These are phyloP conservation scores for Brachirus orientalis DNA, from an alignment of 2,113 vertebrate genomes.

Conservation along the genomic window DNA sequence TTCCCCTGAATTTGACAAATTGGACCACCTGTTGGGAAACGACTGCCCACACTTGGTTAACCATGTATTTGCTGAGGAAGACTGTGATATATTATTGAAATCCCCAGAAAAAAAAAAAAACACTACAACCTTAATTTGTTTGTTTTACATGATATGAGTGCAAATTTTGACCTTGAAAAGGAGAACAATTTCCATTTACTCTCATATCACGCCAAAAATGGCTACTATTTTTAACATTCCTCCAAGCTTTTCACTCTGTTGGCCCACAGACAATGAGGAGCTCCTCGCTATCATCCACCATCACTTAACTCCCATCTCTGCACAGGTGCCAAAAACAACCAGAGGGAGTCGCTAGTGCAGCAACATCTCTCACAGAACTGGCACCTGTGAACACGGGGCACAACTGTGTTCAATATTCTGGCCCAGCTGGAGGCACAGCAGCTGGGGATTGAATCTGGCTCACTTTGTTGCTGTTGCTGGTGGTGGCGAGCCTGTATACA, in stretches of 20 bases:
- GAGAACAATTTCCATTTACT: no score
- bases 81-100: no score
- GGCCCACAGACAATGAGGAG: no score
- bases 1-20: background rate
- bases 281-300: no score
- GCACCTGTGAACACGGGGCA: conserved; percentile 20
- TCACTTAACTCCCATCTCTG: no score
- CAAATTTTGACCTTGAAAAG: no score
- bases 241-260: background rate
- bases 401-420: conserved; percentile 19
- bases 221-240: background rate
- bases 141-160: no score
- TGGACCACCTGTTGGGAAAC: background rate
- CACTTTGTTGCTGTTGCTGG: background rate
- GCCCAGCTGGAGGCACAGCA: conserved; percentile 17
- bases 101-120: no score
- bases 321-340: background rate
- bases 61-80: background rate
- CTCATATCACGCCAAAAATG: no score
- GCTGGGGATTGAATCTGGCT: background rate
- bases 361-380: background rate
- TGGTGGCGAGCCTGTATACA: background rate
- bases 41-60: no score
- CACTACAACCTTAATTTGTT: no score
- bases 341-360: background rate